A percentile compares a stretch with the other conserved stretches of the same genome.
Evolutionary conservation across 2,113 vertebrate species (phyloP).

Genomic region (Anhinga rufa): DNA sequence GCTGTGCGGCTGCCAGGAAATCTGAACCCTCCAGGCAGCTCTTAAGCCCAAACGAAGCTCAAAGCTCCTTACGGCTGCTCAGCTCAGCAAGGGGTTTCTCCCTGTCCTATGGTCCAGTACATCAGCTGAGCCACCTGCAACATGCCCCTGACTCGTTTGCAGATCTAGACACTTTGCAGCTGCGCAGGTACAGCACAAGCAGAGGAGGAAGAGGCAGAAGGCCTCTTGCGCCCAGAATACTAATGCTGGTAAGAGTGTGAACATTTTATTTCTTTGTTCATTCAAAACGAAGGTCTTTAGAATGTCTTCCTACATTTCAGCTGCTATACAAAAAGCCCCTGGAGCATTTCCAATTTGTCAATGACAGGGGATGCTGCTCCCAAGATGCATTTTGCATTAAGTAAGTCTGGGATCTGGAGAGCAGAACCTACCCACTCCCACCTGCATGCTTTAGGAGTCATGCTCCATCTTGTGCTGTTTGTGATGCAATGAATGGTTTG

Average conservation of each 20-base stretch:
- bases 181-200: not conserved
- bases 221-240: not conserved
- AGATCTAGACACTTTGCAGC: not conserved
- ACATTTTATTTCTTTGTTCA: rapidly evolving
- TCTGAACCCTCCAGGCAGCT: not conserved
- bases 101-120: too few species aligned
- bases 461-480: constrained; percentile 26
- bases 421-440: not conserved
- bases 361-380: not conserved
- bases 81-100: not conserved
- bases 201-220: not conserved
- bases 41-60: not conserved
- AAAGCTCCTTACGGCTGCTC: not conserved
- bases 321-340: not conserved
- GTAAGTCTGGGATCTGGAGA: not conserved
- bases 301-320: not conserved
- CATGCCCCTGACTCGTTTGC: not conserved
- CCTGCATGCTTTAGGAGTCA: not conserved
- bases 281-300: not conserved
- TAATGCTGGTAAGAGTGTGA: not conserved
- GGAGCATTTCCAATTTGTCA: not conserved
- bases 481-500: not conserved
- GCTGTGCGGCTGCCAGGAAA: not conserved
- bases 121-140: not conserved
- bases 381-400: not conserved